phyloP scores from a whole-genome alignment of 2,888 invertebrate genomes.

The Parapristionchus giblindavisi region DNA sequence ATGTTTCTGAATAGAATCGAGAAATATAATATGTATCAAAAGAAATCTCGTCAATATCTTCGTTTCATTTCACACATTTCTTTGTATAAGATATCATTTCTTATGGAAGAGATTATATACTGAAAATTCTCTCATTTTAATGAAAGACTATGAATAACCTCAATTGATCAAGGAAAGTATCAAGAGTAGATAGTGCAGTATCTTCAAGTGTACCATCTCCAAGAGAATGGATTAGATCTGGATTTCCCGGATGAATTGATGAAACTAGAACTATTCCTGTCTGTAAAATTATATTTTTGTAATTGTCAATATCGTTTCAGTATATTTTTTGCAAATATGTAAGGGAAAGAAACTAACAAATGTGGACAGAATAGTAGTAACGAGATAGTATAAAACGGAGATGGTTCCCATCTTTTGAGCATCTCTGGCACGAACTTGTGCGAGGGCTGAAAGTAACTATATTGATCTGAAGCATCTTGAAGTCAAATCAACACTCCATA shows the following conservation, averaged over 20 bases:
- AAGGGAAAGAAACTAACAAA: slow-evolving; percentile 71
- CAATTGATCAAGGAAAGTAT: slow-evolving; percentile 88
- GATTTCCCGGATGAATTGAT: slow-evolving; percentile 77
- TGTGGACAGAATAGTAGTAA: slow-evolving; percentile 77
- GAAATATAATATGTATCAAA: no score
- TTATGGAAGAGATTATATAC: no score
- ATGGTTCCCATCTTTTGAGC: slow-evolving; percentile 75
- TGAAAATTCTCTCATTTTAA: background rate
- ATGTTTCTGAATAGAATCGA: slow-evolving; percentile 88
- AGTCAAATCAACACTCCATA: background rate
- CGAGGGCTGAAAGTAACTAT: slow-evolving; percentile 56
- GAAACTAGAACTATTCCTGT: slow-evolving; percentile 77
- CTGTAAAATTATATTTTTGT: slow-evolving; percentile 45
- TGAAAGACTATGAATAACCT: slow-evolving; percentile 74
- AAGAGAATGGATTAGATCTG: slow-evolving; percentile 68
- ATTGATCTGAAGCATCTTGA: background rate
- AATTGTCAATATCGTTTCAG: background rate
- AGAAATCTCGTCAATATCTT: slow-evolving; percentile 48
- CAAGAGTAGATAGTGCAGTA: slow-evolving; percentile 74
- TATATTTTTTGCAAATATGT: background rate
- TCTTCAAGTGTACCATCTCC: slow-evolving; percentile 66
- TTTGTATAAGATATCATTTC: no score
- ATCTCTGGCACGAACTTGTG: slow-evolving; percentile 65
- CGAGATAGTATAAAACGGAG: slow-evolving; percentile 77
- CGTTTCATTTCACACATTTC: background rate